Evolutionary conservation across 2,113 vertebrate species (phyloP).

Genomic region (Nothobranchius furzeri): DNA sequence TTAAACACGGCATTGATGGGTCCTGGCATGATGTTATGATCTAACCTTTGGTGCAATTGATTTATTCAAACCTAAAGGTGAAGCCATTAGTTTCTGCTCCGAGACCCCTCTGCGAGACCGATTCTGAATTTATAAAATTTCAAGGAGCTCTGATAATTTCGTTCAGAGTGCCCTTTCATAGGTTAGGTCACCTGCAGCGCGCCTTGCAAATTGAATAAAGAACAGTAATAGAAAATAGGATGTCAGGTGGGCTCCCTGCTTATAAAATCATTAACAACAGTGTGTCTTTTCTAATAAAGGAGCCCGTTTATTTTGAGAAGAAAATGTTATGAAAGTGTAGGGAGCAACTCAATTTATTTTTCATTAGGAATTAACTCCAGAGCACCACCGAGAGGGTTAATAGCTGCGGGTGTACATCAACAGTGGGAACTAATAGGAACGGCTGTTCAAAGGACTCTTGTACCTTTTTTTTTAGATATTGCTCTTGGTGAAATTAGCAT

Average conservation of each 20-base stretch:
- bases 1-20: conserved; percentile 71
- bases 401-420: conserved; percentile 57
- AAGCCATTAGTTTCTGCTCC: conserved; percentile 76
- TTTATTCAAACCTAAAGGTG: conserved; percentile 80
- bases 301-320: conserved; percentile 79
- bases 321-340: conserved; percentile 80
- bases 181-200: conserved; percentile 85
- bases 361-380: conserved; percentile 78
- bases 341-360: conserved; percentile 80
- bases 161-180: conserved; percentile 87
- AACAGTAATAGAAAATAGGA: conserved; percentile 81
- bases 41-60: conserved; percentile 78
- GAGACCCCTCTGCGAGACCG: conserved; percentile 70
- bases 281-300: conserved; percentile 84
- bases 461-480: conserved; percentile 26
- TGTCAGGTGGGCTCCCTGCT: conserved; percentile 79
- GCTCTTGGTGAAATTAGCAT: conserved; percentile 12
- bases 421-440: conserved; percentile 51
- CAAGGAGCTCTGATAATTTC: conserved; percentile 83
- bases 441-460: conserved; percentile 15
- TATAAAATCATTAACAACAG: conserved; percentile 87
- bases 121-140: conserved; percentile 84
- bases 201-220: conserved; percentile 86
- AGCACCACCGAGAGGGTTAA: conserved; percentile 72
- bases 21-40: conserved; percentile 65